Base-by-base conservation (phyloP, 2,888 invertebrate species). In the Allolobophora icterica region DNA sequence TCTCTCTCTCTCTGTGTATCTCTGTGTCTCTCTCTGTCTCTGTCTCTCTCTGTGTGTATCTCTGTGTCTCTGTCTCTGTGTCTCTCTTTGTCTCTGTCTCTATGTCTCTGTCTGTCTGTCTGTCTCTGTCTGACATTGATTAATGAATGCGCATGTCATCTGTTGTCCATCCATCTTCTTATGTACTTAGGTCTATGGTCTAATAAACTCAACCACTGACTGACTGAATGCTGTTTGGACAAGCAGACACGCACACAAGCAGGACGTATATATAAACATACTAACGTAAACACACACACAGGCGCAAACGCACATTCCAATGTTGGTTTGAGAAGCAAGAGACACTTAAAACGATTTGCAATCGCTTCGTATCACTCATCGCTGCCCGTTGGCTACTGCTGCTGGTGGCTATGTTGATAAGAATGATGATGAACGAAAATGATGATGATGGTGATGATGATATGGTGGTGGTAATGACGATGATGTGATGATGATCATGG, bases 21-120 rank as follows among this genome's bases (percentile, higher is more conserved):
- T 38, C 38, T 38, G 38, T 38, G 4, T 38, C 38, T 38, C 38
- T 38, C 4, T 38, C 3, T 38, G 4, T 38, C 38, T 38, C 4
- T 38, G 4, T 91, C 91, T 94, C 94, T 38, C 4, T 38, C 38
- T 38, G 4, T 38, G 38, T 89, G 92, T 0, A n/a, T n/a, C n/a
- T n/a, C 94, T 95, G 33, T 95, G 92, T 91, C 94, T 94, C 30
- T 93, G 94, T 42, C 94, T 94, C 91, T 95, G 94, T 19, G 13
- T 94, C 92, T 19, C 95, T 94, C 91, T 95, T 94, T 91, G 95
- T 95, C 38, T 38, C 38, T 35, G 3, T 89, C 4, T 89, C 21
- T 89, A 3, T 35, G 4, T 89, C 5, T 89, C n/a, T n/a, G n/a
- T n/a, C n/a, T n/a, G n/a, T n/a, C n/a, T n/a, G n/a, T n/a, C 24